Evolutionary conservation across 2,797 vertebrate genomes (phyloP).

Genomic region (Lagodon rhomboides): DNA sequence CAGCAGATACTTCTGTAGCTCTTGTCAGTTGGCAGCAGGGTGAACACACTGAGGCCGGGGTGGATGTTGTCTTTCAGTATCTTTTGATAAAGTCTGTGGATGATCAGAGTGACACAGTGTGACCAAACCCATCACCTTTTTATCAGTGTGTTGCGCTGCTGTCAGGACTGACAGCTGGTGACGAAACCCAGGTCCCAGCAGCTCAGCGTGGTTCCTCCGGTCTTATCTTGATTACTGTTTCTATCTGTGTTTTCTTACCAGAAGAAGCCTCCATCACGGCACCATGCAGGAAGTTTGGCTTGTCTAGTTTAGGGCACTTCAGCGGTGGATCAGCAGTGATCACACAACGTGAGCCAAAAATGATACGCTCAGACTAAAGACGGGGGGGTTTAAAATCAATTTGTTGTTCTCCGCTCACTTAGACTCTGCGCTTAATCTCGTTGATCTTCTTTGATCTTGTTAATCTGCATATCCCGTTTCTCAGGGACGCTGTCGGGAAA

Average conservation of each 20-base stretch:
- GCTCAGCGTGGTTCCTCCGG: slow-evolving; percentile 51
- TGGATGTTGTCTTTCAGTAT: no score
- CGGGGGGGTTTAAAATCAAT: slow-evolving; percentile 46
- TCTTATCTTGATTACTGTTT: slow-evolving; percentile 57
- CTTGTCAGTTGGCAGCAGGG: no score
- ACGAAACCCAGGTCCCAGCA: slow-evolving; percentile 53
- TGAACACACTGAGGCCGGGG: no score
- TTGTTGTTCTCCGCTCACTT: slow-evolving; percentile 53
- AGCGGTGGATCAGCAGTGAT: slow-evolving; percentile 50
- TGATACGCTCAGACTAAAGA: slow-evolving; percentile 19
- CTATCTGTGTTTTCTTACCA: slow-evolving; percentile 60
- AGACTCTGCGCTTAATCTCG: slow-evolving; percentile 43
- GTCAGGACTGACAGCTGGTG: slow-evolving; percentile 49
- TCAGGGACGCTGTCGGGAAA: slow-evolving; percentile 63
- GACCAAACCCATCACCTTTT: slow-evolving; percentile 20
- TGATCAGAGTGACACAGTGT: slow-evolving; percentile 29
- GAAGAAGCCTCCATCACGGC: slow-evolving; percentile 34
- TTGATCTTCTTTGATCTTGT: slow-evolving; percentile 60
- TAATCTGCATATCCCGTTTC: slow-evolving; percentile 70
- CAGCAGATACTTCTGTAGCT: no score
- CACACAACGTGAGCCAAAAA: slow-evolving; percentile 49
- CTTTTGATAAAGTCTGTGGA: not conserved
- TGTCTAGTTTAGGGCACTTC: slow-evolving; percentile 46
- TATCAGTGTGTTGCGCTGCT: slow-evolving; percentile 48
- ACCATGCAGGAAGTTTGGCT: slow-evolving; percentile 52